Evolutionary conservation across 2,888 invertebrate species (phyloP), one percentile per base, ranked within the genome.

Genomic region (Lepidochrysops patricia): DNA sequence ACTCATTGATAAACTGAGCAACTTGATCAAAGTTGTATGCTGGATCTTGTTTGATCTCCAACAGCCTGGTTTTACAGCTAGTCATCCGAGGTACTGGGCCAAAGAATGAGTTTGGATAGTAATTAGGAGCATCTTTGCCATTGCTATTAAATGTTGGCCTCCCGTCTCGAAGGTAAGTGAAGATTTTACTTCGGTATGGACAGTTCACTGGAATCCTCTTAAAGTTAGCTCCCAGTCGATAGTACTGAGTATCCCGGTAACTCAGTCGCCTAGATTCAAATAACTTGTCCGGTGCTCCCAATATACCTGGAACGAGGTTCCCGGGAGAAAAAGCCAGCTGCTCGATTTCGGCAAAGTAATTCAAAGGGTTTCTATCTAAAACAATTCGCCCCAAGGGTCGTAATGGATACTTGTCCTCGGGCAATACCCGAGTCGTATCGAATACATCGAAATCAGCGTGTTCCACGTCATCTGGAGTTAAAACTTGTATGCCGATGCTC

Each of bases 181-280:
- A 82, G 60, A 80, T 82, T 12, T 86, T 77, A 1, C 88, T 88
- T 69, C 91, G 82, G 80, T 93, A 95, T 0, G 98, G 97, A 79
- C 97, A 97, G 80, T 98, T 98, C 27, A 98, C 96, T 0, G 96
- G 95, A 57, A 98, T 90, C 75, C 96, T 97, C 63, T 94, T 90
- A 75, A 94, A 94, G 86, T 98, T 98, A 2, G 94, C 89, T 12
- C 98, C 98, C 70, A 98, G 80, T 95, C 97, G 4, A 92, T 92
- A 78, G 19, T 70, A 70, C 72, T 97, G 97, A 0, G 98, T 95
- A 77, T 98, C 97, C 0, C 93, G 91, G 75, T 98, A 96, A 0
- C 95, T 90, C 75, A 96, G 94, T 1, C 96, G 88, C 62, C 96
- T 92, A 6, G 94, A 95, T 77, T 94, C 91, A 61, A 97, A 91